These are phyloP conservation scores for Gavialis gangeticus DNA, from an alignment of 2,113 vertebrate genomes.

Conservation along the genomic window DNA sequence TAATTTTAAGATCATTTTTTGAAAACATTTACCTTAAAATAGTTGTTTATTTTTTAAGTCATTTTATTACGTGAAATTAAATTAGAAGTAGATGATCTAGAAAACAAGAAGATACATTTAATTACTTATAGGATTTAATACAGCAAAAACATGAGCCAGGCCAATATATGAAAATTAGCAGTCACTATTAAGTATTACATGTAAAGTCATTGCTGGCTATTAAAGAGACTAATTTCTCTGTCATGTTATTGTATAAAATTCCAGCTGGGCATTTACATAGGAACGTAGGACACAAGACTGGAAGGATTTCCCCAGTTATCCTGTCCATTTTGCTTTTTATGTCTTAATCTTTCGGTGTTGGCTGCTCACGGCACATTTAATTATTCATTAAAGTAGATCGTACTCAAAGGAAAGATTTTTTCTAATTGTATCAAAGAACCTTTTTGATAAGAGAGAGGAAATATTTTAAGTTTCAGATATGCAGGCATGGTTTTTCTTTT, in stretches of 20 bases:
- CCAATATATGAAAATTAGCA: background rate
- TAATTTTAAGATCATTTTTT: background rate
- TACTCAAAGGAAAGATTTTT: background rate
- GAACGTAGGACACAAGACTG: background rate
- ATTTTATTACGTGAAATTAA: background rate
- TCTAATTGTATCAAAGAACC: background rate
- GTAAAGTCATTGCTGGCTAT: background rate
- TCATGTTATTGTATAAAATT: rapidly evolving
- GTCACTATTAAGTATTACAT: background rate
- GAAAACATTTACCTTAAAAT: background rate
- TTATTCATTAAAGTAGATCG: background rate
- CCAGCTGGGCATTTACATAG: rapidly evolving
- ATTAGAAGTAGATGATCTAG: background rate
- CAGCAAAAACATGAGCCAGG: background rate
- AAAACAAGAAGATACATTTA: background rate
- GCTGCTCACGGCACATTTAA: background rate
- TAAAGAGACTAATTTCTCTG: background rate
- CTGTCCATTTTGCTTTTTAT: rapidly evolving
- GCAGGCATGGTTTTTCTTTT: too few species aligned
- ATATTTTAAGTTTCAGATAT: background rate
- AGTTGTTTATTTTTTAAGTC: slow-evolving; percentile 1
- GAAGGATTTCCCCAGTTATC: background rate
- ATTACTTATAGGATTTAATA: background rate
- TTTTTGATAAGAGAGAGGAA: background rate
- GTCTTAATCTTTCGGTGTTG: background rate